Evolutionary conservation across 2,113 vertebrate species (phyloP), one percentile per base, ranked within the genome.

Genomic region (Rousettus leschenaultii): DNA sequence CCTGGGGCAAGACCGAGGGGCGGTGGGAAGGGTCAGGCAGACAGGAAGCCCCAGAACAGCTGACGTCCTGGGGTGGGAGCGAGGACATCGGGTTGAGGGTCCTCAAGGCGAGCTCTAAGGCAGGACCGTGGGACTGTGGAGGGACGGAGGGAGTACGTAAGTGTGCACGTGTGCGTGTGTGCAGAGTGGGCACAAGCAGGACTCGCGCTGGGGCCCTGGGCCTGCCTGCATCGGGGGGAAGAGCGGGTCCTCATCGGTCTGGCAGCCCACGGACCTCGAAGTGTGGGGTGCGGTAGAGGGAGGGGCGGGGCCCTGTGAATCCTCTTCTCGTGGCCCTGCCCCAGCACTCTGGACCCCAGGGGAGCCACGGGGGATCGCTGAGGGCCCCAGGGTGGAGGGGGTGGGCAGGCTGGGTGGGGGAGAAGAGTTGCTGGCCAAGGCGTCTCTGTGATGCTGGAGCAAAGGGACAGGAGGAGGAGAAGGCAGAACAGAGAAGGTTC

Each of bases 261-360:
- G 99, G 97, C 99, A 99, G 97, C 99, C 99, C 97, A 99, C 98
- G 59, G 99, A 99, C 96, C 99, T 98, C 97, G 99, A 94, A 45
- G 98, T 92, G 97, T 98, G 99, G 93, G 98, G 97, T n/a, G 94
- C 63, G 8, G 98, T 87, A 68, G 96, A 84, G 87, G 96, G 84
- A 40, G 70, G 82, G 85, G 90, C 55, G 51, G 92, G 33, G n/a
- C 86, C 96, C 82, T 40, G 94, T 65, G 84, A 68, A 28, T 95
- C 93, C 92, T 98, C 98, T 79, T 97, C 97, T 74, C 59, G 71
- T 73, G 89, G 95, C 94, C 91, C 66, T 30, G 95, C 96, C 98
- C 57, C 97, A 84, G 65, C 95, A 96, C 74, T 79, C 98, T 57
- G 98, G 97, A 38, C 73, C 82, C 82, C 66, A 53, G 98, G 48